Evolutionary conservation across 2,888 invertebrate genomes (phyloP), one percentile per base, ranked within the genome.

Genomic region (Pristionchus exspectatus): DNA sequence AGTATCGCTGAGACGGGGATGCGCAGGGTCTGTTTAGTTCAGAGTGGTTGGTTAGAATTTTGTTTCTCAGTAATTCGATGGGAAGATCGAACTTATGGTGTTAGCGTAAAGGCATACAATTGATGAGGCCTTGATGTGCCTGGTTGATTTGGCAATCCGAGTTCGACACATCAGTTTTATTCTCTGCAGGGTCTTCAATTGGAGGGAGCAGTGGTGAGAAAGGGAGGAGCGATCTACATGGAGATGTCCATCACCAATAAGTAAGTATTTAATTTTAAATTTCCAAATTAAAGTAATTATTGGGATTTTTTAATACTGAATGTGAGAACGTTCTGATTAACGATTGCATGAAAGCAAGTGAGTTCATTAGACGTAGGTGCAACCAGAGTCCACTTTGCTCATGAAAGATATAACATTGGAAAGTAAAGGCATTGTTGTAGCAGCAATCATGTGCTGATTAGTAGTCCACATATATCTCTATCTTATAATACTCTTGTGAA

Each of bases 171-270:
- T 30, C 56, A 33, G 21, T 59, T n/a, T 21, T 9, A 38, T 50
- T 14, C n/a, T 7, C 44, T 90, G 9, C 77, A 92, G 95, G 97
- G 99, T 5, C 96, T 99, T 93, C 99, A 99, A 96, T 97, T 99
- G 91, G 97, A 97, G 96, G 99, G 99, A 91, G 97, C 98, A 12
- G 99, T 99, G 96, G 97, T 97, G 0, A 95, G 97, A 91, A 96
- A 97, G 93, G 97, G 96, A 95, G 97, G 97, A 0, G 97, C 97
- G 96, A 97, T 98, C 90, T 97, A 97, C 90, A 98, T 99, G 98
- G 99, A 99, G 95, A 97, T 99, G 96, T 98, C 97, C 0, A 97
- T 99, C 95, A 97, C 97, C 66, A 99, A 99, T 96, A 98, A 93
- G 90, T 88, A 21, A 44, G 91, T 87, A 18, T 21, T 33, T 81